Evolutionary conservation across 2,113 vertebrate species (phyloP).

Genomic region (Rutilus rutilus): DNA sequence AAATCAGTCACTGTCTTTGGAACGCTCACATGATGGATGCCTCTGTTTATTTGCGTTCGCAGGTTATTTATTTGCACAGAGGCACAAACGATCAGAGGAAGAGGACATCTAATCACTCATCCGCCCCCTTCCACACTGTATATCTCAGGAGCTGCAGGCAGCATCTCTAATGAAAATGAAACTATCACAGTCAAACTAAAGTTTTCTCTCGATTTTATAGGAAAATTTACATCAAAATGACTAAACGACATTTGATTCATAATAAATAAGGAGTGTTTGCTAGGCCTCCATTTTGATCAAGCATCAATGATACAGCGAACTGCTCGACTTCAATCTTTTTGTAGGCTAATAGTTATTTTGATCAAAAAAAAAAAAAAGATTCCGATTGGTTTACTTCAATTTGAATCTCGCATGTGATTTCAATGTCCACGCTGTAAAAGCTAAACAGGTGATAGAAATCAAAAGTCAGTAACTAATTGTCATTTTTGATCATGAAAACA

Average conservation of each 20-base stretch:
- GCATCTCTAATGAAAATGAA: conserved; percentile 1
- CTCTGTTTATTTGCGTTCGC: conserved; percentile 74
- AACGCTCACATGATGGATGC: conserved; percentile 70
- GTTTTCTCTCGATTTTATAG: not conserved
- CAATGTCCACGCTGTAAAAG: not conserved
- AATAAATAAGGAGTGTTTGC: not conserved
- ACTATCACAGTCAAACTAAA: not conserved
- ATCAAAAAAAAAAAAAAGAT: not conserved
- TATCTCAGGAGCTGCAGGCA: conserved; percentile 28
- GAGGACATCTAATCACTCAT: conserved; percentile 68
- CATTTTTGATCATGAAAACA: not conserved
- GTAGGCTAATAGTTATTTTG: not conserved
- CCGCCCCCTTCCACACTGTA: conserved; percentile 53
- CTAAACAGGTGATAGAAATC: not conserved
- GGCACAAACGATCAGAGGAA: conserved; percentile 72
- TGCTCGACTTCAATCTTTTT: not conserved
- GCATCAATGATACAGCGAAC: not conserved
- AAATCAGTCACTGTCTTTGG: conserved; percentile 72
- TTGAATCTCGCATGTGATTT: not conserved
- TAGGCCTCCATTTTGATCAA: not conserved
- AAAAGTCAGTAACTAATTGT: not conserved
- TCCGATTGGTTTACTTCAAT: not conserved
- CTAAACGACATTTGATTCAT: not conserved
- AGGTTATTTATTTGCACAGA: conserved; percentile 77
- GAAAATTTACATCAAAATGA: not conserved